phyloP scores from a whole-genome alignment of 2,888 invertebrate species.

The Spodoptera picta region DNA sequence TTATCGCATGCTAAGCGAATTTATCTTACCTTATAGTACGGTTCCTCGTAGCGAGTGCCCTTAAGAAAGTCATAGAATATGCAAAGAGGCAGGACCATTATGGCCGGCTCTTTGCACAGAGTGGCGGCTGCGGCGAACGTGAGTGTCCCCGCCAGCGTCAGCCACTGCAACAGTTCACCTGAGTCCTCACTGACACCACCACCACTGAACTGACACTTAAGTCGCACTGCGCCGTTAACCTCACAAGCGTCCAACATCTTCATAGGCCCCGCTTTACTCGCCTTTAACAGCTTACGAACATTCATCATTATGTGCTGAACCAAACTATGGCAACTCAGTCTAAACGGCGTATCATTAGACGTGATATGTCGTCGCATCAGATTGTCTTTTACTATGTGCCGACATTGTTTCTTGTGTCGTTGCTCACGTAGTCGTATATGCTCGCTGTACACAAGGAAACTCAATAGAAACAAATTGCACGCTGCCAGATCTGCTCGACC shows the following conservation, averaged over 20 bases:
- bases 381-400: conserved; percentile 74
- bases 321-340: conserved; percentile 81
- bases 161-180: conserved; percentile 83
- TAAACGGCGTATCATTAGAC: conserved; percentile 75
- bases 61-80: conserved; percentile 95
- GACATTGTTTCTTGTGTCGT: conserved; percentile 74
- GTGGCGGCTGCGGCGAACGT: conserved; percentile 93
- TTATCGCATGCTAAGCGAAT: conserved; percentile 23
- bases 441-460: conserved; percentile 95
- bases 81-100: conserved; percentile 97
- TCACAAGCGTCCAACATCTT: conserved; percentile 78
- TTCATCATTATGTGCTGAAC: conserved; percentile 83
- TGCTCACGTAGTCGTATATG: conserved; percentile 91
- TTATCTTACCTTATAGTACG: conserved; percentile 88
- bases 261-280: conserved; percentile 79
- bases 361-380: conserved; percentile 68
- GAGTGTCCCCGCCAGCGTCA: conserved; percentile 90
- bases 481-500: conserved; percentile 98
- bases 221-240: conserved; percentile 73
- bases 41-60: conserved; percentile 84
- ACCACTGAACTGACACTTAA: conserved; percentile 80
- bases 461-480: conserved; percentile 96
- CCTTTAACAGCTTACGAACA: conserved; percentile 79
- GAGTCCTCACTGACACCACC: conserved; percentile 82
- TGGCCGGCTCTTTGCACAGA: conserved; percentile 98